These are phyloP conservation scores for Sapajus apella DNA, from an alignment of 2,113 vertebrate genomes.

Conservation along the genomic window DNA sequence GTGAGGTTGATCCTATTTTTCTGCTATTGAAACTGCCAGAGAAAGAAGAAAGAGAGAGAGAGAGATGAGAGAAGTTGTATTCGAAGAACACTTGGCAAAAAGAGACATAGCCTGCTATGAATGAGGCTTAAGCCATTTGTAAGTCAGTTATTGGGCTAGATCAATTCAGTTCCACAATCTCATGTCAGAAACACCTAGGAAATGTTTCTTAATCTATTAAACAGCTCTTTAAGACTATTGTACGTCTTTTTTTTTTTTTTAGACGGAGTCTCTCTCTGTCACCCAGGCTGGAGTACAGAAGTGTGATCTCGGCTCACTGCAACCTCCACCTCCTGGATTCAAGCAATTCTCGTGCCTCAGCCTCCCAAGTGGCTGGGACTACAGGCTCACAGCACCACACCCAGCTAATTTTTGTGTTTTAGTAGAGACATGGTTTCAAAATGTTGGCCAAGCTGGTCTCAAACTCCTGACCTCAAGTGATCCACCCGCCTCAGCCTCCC, in stretches of 20 bases:
- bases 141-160: constrained; percentile 77
- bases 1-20: background rate
- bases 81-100: constrained; percentile 82
- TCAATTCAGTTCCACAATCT: constrained; percentile 69
- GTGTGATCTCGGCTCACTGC: too few relatives aligned
- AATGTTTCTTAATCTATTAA: constrained; percentile 80
- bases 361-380: too few relatives aligned
- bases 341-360: too few relatives aligned
- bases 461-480: too few relatives aligned
- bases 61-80: background rate
- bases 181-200: constrained; percentile 74
- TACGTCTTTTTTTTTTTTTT: background rate
- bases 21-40: background rate
- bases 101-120: constrained; percentile 71
- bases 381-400: too few relatives aligned
- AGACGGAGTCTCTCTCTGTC: too few relatives aligned
- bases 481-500: too few relatives aligned
- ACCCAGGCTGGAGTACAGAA: too few relatives aligned
- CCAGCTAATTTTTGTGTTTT: too few relatives aligned
- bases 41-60: rapidly evolving
- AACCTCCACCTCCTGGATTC: too few relatives aligned
- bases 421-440: too few relatives aligned
- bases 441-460: too few relatives aligned
- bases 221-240: constrained; percentile 77
- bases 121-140: constrained; percentile 81